Percentiles rank a stretch among this genome's conserved stretches.
phyloP scores from a whole-genome alignment of 2,888 invertebrate genomes.

The Salticus scenicus region DNA sequence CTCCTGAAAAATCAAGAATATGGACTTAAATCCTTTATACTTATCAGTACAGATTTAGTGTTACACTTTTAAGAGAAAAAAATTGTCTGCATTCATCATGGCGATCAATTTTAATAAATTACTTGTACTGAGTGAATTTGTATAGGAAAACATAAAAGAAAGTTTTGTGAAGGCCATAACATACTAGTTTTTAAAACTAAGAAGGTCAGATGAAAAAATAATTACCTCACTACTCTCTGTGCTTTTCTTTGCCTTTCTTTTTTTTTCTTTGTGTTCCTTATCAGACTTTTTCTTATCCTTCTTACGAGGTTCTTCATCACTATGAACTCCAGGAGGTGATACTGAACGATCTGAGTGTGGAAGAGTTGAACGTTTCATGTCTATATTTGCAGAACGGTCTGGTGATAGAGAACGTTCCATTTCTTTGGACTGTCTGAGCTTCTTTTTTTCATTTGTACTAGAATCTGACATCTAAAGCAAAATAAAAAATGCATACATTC shows the following conservation, averaged over 20 bases:
- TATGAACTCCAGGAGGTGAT: constrained; percentile 35
- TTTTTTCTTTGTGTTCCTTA: constrained; percentile 64
- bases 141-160: no score
- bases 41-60: no score
- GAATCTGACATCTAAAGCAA: constrained; percentile 14
- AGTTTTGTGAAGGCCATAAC: no score
- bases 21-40: no score
- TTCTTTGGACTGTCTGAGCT: constrained; percentile 37
- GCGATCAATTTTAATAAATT: no score
- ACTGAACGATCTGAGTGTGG: constrained; percentile 35
- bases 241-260: constrained; percentile 44
- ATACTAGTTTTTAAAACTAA: no score
- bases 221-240: constrained; percentile 67
- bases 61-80: no score
- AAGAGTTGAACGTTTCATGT: not conserved
- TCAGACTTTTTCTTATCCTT: constrained; percentile 53
- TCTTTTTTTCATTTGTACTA: constrained; percentile 17
- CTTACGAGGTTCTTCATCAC: constrained; percentile 48
- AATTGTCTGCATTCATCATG: no score
- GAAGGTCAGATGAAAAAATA: no score
- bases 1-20: no score
- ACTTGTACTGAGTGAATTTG: no score
- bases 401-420: constrained; percentile 23
- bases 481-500: no score
- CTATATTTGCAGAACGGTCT: constrained; percentile 14